Percentiles rank a stretch among this genome's conserved stretches.
Evolutionary conservation across 1,140 invertebrate species (phyloP).

Genomic region (Euura saliciscinereae): DNA sequence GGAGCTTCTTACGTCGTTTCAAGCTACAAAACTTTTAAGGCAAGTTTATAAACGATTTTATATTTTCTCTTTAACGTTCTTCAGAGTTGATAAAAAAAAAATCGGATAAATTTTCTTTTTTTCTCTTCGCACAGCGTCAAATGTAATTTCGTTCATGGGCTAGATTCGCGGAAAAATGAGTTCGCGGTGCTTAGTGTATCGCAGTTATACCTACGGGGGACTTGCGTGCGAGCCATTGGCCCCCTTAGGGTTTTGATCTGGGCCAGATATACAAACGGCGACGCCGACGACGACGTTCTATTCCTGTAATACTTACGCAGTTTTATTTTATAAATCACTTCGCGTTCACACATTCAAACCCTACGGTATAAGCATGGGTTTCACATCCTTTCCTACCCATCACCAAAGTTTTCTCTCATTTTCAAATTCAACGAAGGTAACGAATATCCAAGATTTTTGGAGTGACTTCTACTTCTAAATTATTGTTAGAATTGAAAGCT

Average conservation of each 20-base stretch:
- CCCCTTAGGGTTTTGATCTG: background rate
- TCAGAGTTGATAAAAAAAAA: background rate
- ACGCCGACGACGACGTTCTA: background rate
- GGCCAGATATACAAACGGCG: constrained; percentile 1
- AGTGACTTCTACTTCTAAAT: too few relatives aligned
- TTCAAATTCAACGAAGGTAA: too few relatives aligned
- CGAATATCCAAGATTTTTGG: too few relatives aligned
- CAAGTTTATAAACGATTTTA: constrained; percentile 54
- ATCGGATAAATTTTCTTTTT: too few relatives aligned
- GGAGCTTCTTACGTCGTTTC: constrained; percentile 91
- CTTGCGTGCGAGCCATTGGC: constrained; percentile 3
- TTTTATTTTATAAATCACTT: background rate
- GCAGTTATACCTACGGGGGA: constrained; percentile 6
- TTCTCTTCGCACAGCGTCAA: too few relatives aligned
- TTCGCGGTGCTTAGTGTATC: background rate
- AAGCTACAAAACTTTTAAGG: constrained; percentile 91
- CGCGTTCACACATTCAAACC: too few relatives aligned
- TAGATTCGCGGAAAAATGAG: too few relatives aligned
- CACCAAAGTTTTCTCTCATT: too few relatives aligned
- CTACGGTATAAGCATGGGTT: too few relatives aligned
- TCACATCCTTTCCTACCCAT: too few relatives aligned
- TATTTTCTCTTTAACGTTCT: constrained; percentile 25
- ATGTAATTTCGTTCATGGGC: too few relatives aligned
- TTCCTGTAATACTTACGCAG: background rate
- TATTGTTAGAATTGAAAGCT: too few relatives aligned